Percentiles rank a stretch among this genome's conserved stretches.
phyloP scores from a whole-genome alignment of 2,113 vertebrate genomes.

The Nycticebus coucang region DNA sequence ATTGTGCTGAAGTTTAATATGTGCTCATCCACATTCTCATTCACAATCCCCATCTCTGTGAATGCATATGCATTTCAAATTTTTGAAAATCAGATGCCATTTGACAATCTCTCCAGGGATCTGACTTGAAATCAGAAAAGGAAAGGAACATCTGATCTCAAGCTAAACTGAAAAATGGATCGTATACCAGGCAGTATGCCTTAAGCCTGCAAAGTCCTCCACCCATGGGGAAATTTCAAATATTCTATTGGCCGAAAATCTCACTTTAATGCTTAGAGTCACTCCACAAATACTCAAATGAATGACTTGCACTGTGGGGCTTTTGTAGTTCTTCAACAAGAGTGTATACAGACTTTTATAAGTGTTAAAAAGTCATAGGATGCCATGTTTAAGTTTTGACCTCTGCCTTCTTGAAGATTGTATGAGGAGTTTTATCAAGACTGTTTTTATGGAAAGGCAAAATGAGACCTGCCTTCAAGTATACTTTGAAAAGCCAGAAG shows the following conservation, averaged over 20 bases:
- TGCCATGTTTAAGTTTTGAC: constrained; percentile 14
- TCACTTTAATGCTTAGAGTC: constrained; percentile 51
- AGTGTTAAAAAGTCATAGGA: constrained; percentile 17
- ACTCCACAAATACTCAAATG: constrained; percentile 26
- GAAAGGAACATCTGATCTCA: constrained; percentile 81
- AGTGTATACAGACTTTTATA: constrained; percentile 14
- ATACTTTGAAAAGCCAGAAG: neutral
- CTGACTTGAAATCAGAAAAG: constrained; percentile 80
- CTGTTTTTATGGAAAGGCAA: neutral
- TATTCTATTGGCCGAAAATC: constrained; percentile 65
- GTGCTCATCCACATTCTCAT: constrained; percentile 75
- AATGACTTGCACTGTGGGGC: constrained; percentile 26
- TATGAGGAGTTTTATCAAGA: constrained; percentile 43
- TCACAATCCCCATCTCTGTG: constrained; percentile 76
- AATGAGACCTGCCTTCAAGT: constrained; percentile 13
- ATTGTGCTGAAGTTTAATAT: constrained; percentile 73
- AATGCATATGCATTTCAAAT: constrained; percentile 81
- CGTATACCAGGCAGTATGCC: constrained; percentile 77
- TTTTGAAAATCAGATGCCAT: constrained; percentile 81
- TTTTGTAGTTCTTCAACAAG: constrained; percentile 51
- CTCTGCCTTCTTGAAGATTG: constrained; percentile 19
- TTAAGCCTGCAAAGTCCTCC: constrained; percentile 75
- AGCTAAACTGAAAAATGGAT: constrained; percentile 79
- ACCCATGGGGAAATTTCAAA: constrained; percentile 73
- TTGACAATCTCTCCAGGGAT: constrained; percentile 80